A percentile compares a stretch with the other conserved stretches of the same genome.
Evolutionary conservation across 2,888 invertebrate genomes (phyloP).

Genomic region (Drosophila colorata): DNA sequence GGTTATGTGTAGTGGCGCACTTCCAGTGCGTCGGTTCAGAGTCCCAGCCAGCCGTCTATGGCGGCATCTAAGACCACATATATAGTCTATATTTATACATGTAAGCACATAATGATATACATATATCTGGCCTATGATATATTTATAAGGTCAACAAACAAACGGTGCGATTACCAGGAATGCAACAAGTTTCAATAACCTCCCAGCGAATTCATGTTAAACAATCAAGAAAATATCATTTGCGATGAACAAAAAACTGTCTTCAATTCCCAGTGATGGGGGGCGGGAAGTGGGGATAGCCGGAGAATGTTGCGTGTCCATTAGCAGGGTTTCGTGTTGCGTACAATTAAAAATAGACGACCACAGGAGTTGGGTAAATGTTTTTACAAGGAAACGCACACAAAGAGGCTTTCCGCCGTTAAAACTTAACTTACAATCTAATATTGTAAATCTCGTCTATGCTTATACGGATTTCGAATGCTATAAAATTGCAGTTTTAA

Average conservation of each 20-base stretch:
- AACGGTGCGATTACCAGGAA: constrained; percentile 36
- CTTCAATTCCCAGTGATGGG: constrained; percentile 5
- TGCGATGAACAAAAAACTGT: constrained; percentile 42
- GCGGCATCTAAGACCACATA: constrained; percentile 26
- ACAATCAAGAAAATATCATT: constrained; percentile 44
- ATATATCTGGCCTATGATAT: constrained; percentile 49
- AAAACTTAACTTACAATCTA: neutral
- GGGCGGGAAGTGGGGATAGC: neutral
- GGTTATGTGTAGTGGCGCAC: constrained; percentile 5
- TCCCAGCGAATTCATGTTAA: constrained; percentile 35
- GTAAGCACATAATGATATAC: constrained; percentile 2
- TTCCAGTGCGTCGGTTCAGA: constrained; percentile 59
- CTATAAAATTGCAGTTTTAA: constrained; percentile 12
- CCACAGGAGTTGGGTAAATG: neutral
- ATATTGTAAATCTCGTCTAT: constrained; percentile 31
- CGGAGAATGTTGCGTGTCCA: constrained; percentile 21
- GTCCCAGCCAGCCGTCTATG: constrained; percentile 39
- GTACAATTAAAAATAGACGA: constrained; percentile 8
- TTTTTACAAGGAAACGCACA: neutral
- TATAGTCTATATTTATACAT: constrained; percentile 36
- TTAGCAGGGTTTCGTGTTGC: constrained; percentile 22
- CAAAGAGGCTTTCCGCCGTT: neutral
- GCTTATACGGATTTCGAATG: neutral
- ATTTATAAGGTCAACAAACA: constrained; percentile 70
- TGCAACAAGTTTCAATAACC: constrained; percentile 80